Conservation (phyloP, 30 jellyfish, hydroid and myxozoan genomes). For the Turritopsis rubra region DNA sequence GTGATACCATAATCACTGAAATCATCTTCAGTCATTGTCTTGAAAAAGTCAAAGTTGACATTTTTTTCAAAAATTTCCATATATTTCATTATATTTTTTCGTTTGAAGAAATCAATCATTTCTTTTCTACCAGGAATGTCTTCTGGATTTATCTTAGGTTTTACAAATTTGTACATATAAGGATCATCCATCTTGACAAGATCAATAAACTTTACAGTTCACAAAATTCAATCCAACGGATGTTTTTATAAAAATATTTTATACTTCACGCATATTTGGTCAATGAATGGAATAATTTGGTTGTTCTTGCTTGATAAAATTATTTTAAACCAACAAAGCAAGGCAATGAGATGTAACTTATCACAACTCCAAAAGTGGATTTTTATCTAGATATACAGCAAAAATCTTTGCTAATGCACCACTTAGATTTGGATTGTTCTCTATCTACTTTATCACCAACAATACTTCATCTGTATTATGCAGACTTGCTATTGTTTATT, state of each 20-base stretch:
- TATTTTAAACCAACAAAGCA: no score
- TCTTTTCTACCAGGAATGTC: slow-evolving; percentile 90
- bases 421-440: no score
- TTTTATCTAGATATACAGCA: no score
- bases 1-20: slow-evolving; percentile 81
- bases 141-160: slow-evolving; percentile 60
- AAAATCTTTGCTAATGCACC: no score
- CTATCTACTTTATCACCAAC: no score
- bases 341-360: no score
- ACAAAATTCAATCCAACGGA: neutral
- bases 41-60: slow-evolving; percentile 70
- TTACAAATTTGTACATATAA: slow-evolving; percentile 48
- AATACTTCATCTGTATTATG: neutral
- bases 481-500: neutral
- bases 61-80: slow-evolving; percentile 74
- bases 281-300: no score
- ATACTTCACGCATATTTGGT: no score
- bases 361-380: no score
- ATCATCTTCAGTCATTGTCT: slow-evolving; percentile 93
- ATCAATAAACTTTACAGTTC: no score
- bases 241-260: no score
- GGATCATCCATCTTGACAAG: slow-evolving; percentile 18
- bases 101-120: slow-evolving; percentile 55
- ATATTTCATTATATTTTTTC: slow-evolving; percentile 38
- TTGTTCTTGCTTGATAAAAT: no score